These are phyloP conservation scores for Heliothis subflexa DNA, from an alignment of 1,140 invertebrate species.

Conservation along the genomic window DNA sequence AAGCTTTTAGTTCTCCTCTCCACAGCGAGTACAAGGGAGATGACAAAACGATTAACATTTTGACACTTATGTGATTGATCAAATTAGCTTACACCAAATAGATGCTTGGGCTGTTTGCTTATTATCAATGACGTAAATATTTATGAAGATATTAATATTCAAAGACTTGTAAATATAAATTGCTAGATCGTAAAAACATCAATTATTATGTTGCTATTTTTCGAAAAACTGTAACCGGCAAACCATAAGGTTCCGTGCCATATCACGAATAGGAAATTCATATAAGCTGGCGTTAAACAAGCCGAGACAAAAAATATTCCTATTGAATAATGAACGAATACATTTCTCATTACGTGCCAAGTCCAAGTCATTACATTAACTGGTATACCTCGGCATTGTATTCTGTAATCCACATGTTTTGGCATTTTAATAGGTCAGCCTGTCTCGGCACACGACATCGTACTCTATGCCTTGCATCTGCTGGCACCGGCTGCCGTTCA, in stretches of 20 bases:
- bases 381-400: slow-evolving; percentile 7
- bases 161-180: too few species aligned
- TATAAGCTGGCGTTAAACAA: not conserved
- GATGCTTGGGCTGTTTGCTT: not conserved
- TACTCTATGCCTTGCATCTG: slow-evolving; percentile 25
- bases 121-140: not conserved
- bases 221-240: not conserved
- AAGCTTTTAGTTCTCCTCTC: not conserved
- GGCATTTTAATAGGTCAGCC: slow-evolving; percentile 38
- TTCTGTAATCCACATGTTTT: slow-evolving; percentile 36
- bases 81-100: not conserved
- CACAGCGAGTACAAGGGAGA: slow-evolving; percentile 10
- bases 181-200: not conserved
- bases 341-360: slow-evolving; percentile 9
- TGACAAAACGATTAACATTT: slow-evolving; percentile 34
- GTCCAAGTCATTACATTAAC: slow-evolving; percentile 18
- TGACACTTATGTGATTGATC: slow-evolving; percentile 34
- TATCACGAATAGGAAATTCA: not conserved
- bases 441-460: slow-evolving; percentile 24
- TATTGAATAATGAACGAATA: slow-evolving; percentile 20
- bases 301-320: slow-evolving; percentile 3
- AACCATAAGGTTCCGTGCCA: not conserved
- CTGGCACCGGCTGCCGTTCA: slow-evolving; percentile 19
- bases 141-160: too few species aligned
- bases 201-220: not conserved